Evolutionary conservation across 2,888 invertebrate species (phyloP).

Genomic region (Hanleya hanleyi): DNA sequence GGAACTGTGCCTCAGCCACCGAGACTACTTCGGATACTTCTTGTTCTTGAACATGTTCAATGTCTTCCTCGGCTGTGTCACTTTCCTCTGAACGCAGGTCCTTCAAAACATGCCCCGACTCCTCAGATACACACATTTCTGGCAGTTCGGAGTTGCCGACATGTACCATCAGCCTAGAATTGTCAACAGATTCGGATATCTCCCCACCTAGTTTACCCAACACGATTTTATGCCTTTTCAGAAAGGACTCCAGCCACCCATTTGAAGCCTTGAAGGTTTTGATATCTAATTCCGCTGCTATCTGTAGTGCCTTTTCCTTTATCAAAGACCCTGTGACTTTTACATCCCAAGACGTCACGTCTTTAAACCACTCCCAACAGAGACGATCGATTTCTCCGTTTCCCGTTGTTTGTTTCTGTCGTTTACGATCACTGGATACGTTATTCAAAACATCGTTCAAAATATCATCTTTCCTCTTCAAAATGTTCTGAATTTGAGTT

Average conservation of each 20-base stretch:
- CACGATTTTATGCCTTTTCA: constrained; percentile 27
- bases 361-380: constrained; percentile 26
- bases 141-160: too few relatives aligned
- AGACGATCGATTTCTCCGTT: constrained; percentile 34
- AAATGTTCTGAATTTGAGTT: constrained; percentile 30
- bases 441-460: constrained; percentile 31
- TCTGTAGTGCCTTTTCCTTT: constrained; percentile 14
- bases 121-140: too few relatives aligned
- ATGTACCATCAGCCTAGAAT: too few relatives aligned
- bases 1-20: too few relatives aligned
- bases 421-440: constrained; percentile 20
- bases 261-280: constrained; percentile 29
- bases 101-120: too few relatives aligned
- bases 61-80: too few relatives aligned
- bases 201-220: too few relatives aligned
- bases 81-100: too few relatives aligned
- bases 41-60: too few relatives aligned
- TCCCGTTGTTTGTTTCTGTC: constrained; percentile 9
- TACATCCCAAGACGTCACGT: constrained; percentile 18
- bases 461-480: constrained; percentile 32
- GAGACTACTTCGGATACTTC: too few relatives aligned
- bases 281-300: constrained; percentile 22
- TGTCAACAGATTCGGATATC: too few relatives aligned
- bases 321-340: constrained; percentile 27
- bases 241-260: constrained; percentile 33